These are phyloP conservation scores for Anthopleura xanthogrammica DNA, from an alignment of 92 coral and sea anemone genomes.

Conservation along the genomic window DNA sequence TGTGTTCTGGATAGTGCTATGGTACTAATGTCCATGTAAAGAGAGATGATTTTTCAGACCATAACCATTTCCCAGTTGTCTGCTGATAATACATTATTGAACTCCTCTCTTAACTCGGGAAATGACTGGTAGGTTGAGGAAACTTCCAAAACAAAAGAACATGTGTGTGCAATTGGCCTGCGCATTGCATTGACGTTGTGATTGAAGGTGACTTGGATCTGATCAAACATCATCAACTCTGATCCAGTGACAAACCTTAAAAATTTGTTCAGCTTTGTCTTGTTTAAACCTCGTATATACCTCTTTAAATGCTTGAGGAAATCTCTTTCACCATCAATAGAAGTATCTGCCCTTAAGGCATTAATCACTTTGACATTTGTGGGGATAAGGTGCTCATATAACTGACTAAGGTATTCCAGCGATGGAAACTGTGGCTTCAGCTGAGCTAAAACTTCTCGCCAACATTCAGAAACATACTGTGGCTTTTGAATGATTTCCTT, in stretches of 20 bases:
- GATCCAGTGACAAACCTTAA: conserved; percentile 34
- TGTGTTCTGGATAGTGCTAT: background rate
- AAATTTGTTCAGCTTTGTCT: conserved; percentile 21
- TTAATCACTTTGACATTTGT: too few species aligned
- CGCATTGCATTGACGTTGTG: background rate
- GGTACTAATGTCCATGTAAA: background rate
- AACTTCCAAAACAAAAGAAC: conserved; percentile 29
- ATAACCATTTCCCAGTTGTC: background rate
- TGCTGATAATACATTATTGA: conserved; percentile 10
- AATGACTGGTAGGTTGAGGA: conserved; percentile 38
- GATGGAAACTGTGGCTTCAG: too few species aligned
- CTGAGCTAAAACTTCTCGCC: too few species aligned
- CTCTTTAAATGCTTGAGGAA: too few species aligned
- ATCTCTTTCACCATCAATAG: too few species aligned
- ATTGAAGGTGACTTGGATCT: conserved; percentile 31
- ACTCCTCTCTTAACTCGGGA: conserved; percentile 47
- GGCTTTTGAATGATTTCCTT: too few species aligned
- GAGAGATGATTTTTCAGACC: background rate
- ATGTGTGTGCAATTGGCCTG: conserved; percentile 39
- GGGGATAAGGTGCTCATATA: too few species aligned
- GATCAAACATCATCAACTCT: conserved; percentile 21
- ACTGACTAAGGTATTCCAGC: too few species aligned
- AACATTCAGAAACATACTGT: too few species aligned
- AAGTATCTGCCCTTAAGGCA: too few species aligned
- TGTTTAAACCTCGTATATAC: background rate